Base-by-base conservation (phyloP, 2,113 vertebrate species). In the Pteruthius melanotis region DNA sequence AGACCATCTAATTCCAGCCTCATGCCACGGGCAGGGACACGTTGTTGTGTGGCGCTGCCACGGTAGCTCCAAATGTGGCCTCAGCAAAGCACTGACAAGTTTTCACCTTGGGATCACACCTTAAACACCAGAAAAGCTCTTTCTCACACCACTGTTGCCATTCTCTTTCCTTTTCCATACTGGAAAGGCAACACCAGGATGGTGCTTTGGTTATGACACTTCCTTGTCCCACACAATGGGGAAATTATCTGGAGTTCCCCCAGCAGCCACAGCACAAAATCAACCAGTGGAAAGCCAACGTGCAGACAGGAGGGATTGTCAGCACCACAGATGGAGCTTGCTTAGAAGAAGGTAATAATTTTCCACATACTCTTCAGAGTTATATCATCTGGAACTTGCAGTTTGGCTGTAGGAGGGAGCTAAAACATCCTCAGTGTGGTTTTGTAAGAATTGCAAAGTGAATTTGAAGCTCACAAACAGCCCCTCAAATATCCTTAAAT, bases 21-120 rank as follows among this genome's bases (percentile, higher is more conserved):
- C 6, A 1, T 9, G 26, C 64, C 10, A 11, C 0, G 1, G 16
- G 26, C 37, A 49, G 35, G 11, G 31, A 26, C 19, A 20, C 0
- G 1, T 7, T 35, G 44, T 8, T 14, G 45, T 4, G 13, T 24
- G 76, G 33, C 49, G 54, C 50, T 45, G 64, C 37, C 65, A 61
- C 40, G 35, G 39, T 1, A 60, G 13, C 42, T 63, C 47, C 57
- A 54, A 13, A 49, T 4, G 6, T 3, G 12, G 37, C 33, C 52
- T 64, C 17, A 33, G 33, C 5, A 44, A 77, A 80, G 45, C 27
- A 61, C 2, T 21, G 39, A 20, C 14, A 24, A 28, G 13, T 56
- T 77, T 81, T 64, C 80, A 56, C 44, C 24, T 63, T 15, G 7
- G 3, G 49, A 79, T 16, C 44, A 40, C 47, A n/a, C 5, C 6